Conservation (phyloP, 92 coral and sea anemone genomes). For the Meandrina meandrites region DNA sequence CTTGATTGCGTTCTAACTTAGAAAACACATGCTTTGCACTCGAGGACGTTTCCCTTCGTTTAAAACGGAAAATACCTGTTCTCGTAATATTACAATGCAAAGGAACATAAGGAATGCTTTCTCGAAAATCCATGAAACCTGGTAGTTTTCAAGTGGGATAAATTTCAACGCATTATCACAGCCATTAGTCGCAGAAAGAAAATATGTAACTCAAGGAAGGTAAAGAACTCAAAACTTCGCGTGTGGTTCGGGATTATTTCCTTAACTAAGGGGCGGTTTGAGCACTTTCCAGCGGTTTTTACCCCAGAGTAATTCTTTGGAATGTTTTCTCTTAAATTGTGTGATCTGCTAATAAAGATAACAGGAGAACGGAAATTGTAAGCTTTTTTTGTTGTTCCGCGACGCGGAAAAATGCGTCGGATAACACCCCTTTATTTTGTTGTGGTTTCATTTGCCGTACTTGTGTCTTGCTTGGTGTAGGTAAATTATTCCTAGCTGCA, state of each 20-base stretch:
- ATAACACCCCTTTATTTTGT: neutral
- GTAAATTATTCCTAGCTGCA: neutral
- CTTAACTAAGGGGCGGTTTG: conserved; percentile 5
- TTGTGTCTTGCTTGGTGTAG: neutral
- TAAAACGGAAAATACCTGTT: neutral
- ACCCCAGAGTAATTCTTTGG: neutral
- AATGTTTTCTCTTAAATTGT: conserved; percentile 10
- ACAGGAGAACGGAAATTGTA: conserved; percentile 17
- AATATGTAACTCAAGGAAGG: neutral
- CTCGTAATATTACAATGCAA: neutral
- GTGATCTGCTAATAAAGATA: conserved; percentile 12
- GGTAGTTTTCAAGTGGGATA: neutral
- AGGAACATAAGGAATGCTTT: neutral
- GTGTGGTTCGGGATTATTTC: conserved; percentile 26
- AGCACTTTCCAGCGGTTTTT: conserved; percentile 16
- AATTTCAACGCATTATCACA: neutral
- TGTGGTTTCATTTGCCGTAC: neutral
- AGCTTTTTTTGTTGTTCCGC: neutral
- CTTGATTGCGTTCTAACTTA: neutral
- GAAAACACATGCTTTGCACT: conserved; percentile 12
- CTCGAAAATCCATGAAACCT: neutral
- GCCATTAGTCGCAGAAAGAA: neutral
- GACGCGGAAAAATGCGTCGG: conserved; percentile 5
- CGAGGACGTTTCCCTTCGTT: neutral
- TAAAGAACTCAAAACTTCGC: conserved; percentile 6